These are phyloP conservation scores for Varecia variegata DNA, from an alignment of 2,797 vertebrate genomes.

Conservation along the genomic window DNA sequence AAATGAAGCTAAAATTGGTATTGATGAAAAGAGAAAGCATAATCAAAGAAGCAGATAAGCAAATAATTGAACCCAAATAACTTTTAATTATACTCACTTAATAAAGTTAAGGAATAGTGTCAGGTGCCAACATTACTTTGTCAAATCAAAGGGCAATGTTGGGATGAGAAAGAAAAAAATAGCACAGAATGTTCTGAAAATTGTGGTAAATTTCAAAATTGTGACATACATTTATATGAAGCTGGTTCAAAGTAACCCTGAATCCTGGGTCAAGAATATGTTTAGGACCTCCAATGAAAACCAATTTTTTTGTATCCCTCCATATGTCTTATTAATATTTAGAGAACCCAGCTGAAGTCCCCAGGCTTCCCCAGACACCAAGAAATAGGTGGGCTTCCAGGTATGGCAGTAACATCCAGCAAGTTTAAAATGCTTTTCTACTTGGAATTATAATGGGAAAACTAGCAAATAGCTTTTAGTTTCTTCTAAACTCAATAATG, in stretches of 20 bases:
- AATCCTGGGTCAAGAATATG: not conserved
- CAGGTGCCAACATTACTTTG: slow-evolving; percentile 67
- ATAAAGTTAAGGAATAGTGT: slow-evolving; percentile 67
- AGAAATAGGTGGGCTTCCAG: slow-evolving; percentile 3
- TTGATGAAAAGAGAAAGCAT: slow-evolving; percentile 76
- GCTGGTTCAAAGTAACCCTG: slow-evolving; percentile 31
- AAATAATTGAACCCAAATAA: slow-evolving; percentile 76
- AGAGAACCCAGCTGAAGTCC: not conserved
- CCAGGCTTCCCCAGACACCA: not conserved
- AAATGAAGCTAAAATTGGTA: slow-evolving; percentile 71
- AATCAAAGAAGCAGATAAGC: slow-evolving; percentile 73
- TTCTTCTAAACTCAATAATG: slow-evolving; percentile 42
- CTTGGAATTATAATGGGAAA: slow-evolving; percentile 40
- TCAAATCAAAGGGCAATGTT: slow-evolving; percentile 47
- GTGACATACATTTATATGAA: not conserved
- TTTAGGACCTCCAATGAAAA: not conserved
- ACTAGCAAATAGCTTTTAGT: slow-evolving; percentile 39
- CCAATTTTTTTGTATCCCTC: not conserved
- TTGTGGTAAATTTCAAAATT: slow-evolving; percentile 44
- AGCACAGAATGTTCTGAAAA: not conserved
- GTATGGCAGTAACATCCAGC: not conserved
- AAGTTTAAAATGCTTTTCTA: not conserved
- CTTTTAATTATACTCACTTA: slow-evolving; percentile 70
- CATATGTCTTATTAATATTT: not conserved
- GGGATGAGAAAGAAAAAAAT: slow-evolving; percentile 17